phyloP scores from a whole-genome alignment of 2,797 vertebrate species.

The Ispidina lecontei region DNA sequence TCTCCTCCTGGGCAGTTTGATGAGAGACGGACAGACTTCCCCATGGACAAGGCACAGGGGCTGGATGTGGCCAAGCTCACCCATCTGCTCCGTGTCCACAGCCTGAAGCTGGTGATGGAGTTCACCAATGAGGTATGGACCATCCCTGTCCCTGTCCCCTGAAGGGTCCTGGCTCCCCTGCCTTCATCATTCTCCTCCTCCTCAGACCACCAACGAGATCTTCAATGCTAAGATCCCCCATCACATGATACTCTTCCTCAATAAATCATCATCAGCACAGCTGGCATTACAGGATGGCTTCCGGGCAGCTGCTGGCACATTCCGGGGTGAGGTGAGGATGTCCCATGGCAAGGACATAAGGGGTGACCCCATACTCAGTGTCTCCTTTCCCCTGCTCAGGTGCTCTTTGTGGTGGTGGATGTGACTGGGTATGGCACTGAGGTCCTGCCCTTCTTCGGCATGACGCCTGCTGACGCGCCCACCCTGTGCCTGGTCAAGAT shows the following conservation, averaged over 20 bases:
- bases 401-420: conserved; percentile 87
- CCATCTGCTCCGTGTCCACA: conserved; percentile 83
- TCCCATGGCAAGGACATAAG: fast-evolving
- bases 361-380: not conserved
- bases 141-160: fast-evolving
- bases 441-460: conserved; percentile 86
- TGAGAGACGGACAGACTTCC: conserved; percentile 84
- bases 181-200: not conserved
- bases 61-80: conserved; percentile 77
- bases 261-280: conserved; percentile 79
- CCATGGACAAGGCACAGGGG: conserved; percentile 69
- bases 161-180: fast-evolving
- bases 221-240: conserved; percentile 83
- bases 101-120: conserved; percentile 84
- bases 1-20: conserved; percentile 79
- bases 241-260: conserved; percentile 90
- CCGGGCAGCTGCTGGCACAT: not conserved
- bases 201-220: conserved; percentile 84
- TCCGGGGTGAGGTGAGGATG: conserved; percentile 84
- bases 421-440: conserved; percentile 51
- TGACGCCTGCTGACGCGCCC: conserved; percentile 78
- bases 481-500: conserved; percentile 84
- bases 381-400: conserved; percentile 56
- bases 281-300: conserved; percentile 52
- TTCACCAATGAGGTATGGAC: conserved; percentile 83